phyloP scores from a whole-genome alignment of 2,113 vertebrate genomes.

The Procavia capensis region DNA sequence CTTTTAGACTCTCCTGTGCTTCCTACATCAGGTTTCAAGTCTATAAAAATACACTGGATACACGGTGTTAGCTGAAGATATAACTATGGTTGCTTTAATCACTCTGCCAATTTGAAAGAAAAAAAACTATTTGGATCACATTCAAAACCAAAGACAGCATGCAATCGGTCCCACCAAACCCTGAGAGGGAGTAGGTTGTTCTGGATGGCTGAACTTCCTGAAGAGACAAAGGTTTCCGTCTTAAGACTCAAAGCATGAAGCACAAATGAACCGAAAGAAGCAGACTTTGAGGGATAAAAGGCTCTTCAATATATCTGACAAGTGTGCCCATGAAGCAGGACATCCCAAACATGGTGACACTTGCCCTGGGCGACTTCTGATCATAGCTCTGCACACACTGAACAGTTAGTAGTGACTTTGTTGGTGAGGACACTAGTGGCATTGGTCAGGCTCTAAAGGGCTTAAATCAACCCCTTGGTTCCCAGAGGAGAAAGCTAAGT shows the following conservation, averaged over 20 bases:
- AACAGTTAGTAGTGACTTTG: background rate
- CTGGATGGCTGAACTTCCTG: background rate
- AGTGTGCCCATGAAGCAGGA: background rate
- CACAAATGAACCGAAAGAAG: background rate
- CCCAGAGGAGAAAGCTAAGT: background rate
- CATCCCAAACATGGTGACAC: background rate
- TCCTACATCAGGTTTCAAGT: background rate
- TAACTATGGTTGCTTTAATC: background rate
- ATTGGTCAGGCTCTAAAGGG: too few species aligned
- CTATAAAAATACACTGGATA: background rate
- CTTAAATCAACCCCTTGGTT: background rate
- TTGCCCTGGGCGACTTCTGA: background rate
- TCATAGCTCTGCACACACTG: background rate
- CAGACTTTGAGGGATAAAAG: background rate
- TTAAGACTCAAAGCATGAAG: background rate
- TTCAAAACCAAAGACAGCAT: background rate
- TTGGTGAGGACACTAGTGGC: background rate
- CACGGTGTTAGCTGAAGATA: background rate
- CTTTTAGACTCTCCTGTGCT: background rate
- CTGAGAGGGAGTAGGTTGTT: background rate
- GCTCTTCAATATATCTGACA: background rate
- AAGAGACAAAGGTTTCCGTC: background rate
- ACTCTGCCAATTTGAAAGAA: background rate
- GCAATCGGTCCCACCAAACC: background rate
- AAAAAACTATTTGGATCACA: background rate